phyloP scores from a whole-genome alignment of 2,797 vertebrate genomes.

The Crenuchus spilurus region DNA sequence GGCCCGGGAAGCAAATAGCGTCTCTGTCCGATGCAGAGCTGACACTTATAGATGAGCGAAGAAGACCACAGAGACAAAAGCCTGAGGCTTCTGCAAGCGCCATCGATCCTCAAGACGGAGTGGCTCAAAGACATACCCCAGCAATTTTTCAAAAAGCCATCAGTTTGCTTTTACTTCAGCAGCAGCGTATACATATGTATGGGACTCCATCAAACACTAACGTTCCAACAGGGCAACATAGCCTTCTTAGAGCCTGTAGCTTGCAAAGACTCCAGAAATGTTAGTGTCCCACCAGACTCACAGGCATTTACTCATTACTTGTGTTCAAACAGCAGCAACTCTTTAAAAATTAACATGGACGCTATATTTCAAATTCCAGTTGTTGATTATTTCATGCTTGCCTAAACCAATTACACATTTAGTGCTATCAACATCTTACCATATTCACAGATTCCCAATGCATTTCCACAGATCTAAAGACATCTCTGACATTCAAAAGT shows the following conservation, averaged over 20 bases:
- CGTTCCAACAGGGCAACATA: background rate
- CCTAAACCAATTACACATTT: constrained; percentile 18
- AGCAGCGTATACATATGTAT: background rate
- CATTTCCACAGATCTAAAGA: constrained; percentile 13
- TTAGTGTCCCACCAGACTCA: background rate
- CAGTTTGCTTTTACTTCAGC: background rate
- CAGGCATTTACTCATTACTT: background rate
- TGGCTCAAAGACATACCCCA: background rate
- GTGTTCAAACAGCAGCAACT: background rate
- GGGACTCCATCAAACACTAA: background rate
- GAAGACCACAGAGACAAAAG: constrained; percentile 32
- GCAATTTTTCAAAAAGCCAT: constrained; percentile 2
- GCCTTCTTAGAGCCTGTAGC: background rate
- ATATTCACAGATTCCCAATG: no score
- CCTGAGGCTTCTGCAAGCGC: constrained; percentile 26
- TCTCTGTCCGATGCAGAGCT: constrained; percentile 40
- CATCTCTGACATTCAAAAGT: constrained; percentile 1
- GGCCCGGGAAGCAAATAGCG: constrained; percentile 70
- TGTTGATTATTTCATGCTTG: constrained; percentile 16
- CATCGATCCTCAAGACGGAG: constrained; percentile 14
- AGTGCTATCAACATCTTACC: constrained; percentile 7
- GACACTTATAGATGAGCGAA: constrained; percentile 48
- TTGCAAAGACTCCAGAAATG: background rate
- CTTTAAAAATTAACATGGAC: background rate
- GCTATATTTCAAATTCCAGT: background rate